Evolutionary conservation across 2,113 vertebrate species (phyloP).

Genomic region (Microcebus jonahi): DNA sequence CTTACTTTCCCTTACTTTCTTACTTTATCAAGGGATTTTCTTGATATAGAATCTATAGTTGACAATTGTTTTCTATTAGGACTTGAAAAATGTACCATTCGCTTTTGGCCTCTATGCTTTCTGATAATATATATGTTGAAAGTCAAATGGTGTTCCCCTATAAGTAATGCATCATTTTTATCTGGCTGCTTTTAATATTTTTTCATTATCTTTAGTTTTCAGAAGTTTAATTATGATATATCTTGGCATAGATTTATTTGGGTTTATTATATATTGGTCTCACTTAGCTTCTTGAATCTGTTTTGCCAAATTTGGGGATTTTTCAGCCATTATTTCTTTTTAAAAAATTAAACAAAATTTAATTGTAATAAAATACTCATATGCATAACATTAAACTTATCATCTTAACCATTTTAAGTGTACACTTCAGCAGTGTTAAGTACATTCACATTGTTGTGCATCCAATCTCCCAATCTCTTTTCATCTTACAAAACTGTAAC

Average conservation of each 20-base stretch:
- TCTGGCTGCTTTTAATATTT: background rate
- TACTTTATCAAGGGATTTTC: background rate
- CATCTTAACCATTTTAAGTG: background rate
- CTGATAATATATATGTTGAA: conserved; percentile 25
- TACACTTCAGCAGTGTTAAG: background rate
- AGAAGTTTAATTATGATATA: conserved; percentile 33
- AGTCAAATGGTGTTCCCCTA: background rate
- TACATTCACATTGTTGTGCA: background rate
- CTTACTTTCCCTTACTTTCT: too few relatives aligned
- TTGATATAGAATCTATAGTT: background rate
- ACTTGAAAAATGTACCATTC: conserved; percentile 38
- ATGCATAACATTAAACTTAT: background rate
- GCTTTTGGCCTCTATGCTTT: conserved; percentile 1
- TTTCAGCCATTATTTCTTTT: conserved; percentile 8
- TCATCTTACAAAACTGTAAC: too few relatives aligned
- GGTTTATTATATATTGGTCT: conserved; percentile 26
- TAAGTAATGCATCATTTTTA: background rate
- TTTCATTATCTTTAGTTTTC: conserved; percentile 21
- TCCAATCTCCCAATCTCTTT: background rate
- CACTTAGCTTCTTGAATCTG: background rate
- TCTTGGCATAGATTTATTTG: conserved; percentile 8
- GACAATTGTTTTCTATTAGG: conserved; percentile 11
- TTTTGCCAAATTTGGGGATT: conserved; percentile 23
- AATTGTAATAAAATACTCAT: background rate
- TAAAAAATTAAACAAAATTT: background rate